Evolutionary conservation across 1,140 invertebrate genomes (phyloP).

Genomic region (Ostrea denselamellosa): DNA sequence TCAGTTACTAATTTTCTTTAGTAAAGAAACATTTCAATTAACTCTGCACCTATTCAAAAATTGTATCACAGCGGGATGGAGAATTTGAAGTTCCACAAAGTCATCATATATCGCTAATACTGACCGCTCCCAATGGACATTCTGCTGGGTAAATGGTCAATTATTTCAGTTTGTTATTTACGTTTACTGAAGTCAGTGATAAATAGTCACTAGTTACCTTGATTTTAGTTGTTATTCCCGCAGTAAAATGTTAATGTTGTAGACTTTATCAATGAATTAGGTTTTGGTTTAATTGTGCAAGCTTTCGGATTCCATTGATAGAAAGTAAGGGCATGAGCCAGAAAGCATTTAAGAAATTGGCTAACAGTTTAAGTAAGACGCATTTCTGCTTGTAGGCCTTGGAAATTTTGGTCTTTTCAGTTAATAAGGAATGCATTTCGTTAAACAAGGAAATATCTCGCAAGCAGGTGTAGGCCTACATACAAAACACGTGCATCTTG

Average conservation of each 20-base stretch:
- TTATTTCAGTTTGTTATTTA: background rate
- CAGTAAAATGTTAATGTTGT: too few species aligned
- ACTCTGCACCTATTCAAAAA: background rate
- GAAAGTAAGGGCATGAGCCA: too few species aligned
- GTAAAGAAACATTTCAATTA: background rate
- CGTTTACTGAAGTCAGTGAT: background rate
- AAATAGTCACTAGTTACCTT: background rate
- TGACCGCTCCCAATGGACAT: background rate
- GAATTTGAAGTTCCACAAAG: background rate
- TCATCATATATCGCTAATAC: background rate
- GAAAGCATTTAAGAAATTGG: too few species aligned
- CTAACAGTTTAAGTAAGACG: too few species aligned
- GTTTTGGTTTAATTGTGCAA: too few species aligned
- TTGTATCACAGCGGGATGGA: background rate
- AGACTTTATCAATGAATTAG: too few species aligned
- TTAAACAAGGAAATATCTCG: background rate
- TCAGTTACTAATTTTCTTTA: constrained; percentile 1
- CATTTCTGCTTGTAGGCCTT: too few species aligned
- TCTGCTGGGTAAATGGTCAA: background rate
- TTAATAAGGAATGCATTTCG: too few species aligned
- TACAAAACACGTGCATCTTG: background rate
- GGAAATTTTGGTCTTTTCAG: too few species aligned
- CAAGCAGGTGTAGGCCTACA: background rate
- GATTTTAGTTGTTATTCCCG: background rate
- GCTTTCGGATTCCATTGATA: too few species aligned